Evolutionary conservation across 2,113 vertebrate species (phyloP), one percentile per base, ranked within the genome.

Genomic region (Phylloscopus whistleri): DNA sequence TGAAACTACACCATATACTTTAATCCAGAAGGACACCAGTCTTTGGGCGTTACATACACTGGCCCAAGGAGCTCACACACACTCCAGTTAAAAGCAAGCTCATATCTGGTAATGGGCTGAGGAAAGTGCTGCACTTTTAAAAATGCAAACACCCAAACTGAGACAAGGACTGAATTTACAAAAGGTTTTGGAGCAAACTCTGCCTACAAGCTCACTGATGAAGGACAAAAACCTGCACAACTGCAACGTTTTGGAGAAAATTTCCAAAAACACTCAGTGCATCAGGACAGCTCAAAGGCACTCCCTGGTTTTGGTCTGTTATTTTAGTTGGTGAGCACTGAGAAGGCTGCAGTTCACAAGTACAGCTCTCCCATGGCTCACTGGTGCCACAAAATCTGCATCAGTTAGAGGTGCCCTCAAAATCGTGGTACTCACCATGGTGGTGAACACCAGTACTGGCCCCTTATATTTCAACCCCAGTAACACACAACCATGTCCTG

Each of bases 341-440:
- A 35, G 12, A 6, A 80, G 69, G 46, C 27, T 6, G 12, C 51
- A 78, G 67, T 23, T 79, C 46, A 51, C 30, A 31, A 44, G n/a
- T 3, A 2, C 66, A 44, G 84, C 75, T 58, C 35, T 62, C 13
- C 48, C 4, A 8, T 0, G 9, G 67, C 33, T 84, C 48, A 6
- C 30, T 18, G 13, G 16, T 16, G 39, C 56, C 24, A 60, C 23
- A 76, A 77, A 83, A 44, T 30, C 20, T 31, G 13, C 55, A 56
- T 39, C 55, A 39, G 2, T 26, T 19, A 43, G 9, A 43, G 20
- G 27, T 5, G 31, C 11, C 69, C 49, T 56, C 43, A 56, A 33
- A 81, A 37, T 13, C 5, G 1, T 0, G 0, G 43, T 46, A 48
- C 52, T 63, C 0, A 0, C 8, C 26, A 24, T 1, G 11, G 59